A percentile compares a stretch with the other conserved stretches of the same genome.
phyloP scores from a whole-genome alignment of 2,113 vertebrate genomes.

The human region DNA sequence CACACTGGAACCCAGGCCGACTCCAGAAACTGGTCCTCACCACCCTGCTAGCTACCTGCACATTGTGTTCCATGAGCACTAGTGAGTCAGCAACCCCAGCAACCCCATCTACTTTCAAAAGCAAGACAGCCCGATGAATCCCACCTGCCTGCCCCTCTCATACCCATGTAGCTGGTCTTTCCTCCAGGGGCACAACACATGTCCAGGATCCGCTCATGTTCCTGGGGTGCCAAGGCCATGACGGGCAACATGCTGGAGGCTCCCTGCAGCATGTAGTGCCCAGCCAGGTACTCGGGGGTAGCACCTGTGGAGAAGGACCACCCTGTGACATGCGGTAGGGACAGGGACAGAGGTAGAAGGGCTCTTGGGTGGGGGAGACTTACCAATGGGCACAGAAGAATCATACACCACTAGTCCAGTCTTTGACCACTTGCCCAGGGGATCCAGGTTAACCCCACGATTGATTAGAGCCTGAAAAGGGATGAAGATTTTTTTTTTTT shows the following conservation, averaged over 20 bases:
- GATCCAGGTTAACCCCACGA: slow-evolving; percentile 97
- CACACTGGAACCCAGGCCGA: neutral
- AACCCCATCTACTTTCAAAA: neutral
- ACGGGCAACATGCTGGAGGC: slow-evolving; percentile 97
- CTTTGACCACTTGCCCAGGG: slow-evolving; percentile 98
- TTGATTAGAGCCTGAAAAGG: slow-evolving; percentile 93
- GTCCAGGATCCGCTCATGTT: slow-evolving; percentile 94
- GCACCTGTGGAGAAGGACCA: slow-evolving; percentile 86
- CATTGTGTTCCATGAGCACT: neutral
- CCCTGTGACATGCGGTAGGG: neutral
- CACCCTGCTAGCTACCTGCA: neutral
- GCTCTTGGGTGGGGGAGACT: slow-evolving; percentile 52
- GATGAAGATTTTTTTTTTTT: neutral
- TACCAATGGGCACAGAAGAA: slow-evolving; percentile 96
- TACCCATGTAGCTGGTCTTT: slow-evolving; percentile 98
- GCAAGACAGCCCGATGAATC: too few species aligned
- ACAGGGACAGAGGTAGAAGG: neutral
- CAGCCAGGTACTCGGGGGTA: slow-evolving; percentile 96
- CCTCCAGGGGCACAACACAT: slow-evolving; percentile 98
- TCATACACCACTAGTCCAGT: slow-evolving; percentile 96
- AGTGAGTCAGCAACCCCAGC: neutral
- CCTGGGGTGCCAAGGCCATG: slow-evolving; percentile 97
- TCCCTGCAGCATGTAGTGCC: slow-evolving; percentile 98
- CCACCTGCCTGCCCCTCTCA: neutral
- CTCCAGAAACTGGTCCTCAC: neutral